Percentiles rank a stretch among this genome's conserved stretches.
Conservation (phyloP, 2,113 vertebrate genomes). For the Calidris pygmaea region DNA sequence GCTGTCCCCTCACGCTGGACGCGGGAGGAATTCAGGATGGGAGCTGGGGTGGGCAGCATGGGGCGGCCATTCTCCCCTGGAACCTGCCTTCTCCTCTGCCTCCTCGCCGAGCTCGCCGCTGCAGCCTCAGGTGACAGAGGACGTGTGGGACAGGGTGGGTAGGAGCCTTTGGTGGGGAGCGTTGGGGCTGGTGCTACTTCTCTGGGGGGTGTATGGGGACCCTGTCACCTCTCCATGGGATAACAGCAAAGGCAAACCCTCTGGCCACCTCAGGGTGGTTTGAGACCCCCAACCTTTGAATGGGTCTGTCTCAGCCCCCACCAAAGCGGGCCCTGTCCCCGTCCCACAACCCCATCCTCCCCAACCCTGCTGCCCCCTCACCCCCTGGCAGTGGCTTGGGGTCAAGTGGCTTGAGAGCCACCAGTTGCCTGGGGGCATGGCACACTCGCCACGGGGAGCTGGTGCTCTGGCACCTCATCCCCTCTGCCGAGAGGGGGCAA, state of each 20-base stretch:
- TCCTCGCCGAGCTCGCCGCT: rapidly evolving
- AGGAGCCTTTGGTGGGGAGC: not conserved
- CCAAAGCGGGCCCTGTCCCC: not conserved
- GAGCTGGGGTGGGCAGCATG: not conserved
- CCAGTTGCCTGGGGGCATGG: rapidly evolving
- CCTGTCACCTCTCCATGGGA: not conserved
- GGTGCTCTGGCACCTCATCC: not conserved
- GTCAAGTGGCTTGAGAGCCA: not conserved
- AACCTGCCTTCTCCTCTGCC: constrained; percentile 19
- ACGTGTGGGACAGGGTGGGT: not conserved
- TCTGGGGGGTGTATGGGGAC: not conserved
- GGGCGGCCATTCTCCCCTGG: not conserved
- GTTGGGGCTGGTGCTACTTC: not conserved
- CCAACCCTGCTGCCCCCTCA: not conserved
- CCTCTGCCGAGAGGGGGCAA: not conserved
- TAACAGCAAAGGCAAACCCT: not conserved
- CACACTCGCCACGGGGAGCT: rapidly evolving
- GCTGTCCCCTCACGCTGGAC: not conserved
- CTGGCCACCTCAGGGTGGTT: not conserved
- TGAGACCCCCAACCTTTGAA: not conserved
- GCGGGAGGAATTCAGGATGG: not conserved
- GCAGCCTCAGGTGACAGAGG: constrained; percentile 8
- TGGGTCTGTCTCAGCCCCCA: not conserved
- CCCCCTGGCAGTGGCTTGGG: not conserved
- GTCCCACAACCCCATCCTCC: too few species aligned